Percentiles rank a stretch among this genome's conserved stretches.
Evolutionary conservation across 2,888 invertebrate species (phyloP).

Genomic region (Dusona sp.): DNA sequence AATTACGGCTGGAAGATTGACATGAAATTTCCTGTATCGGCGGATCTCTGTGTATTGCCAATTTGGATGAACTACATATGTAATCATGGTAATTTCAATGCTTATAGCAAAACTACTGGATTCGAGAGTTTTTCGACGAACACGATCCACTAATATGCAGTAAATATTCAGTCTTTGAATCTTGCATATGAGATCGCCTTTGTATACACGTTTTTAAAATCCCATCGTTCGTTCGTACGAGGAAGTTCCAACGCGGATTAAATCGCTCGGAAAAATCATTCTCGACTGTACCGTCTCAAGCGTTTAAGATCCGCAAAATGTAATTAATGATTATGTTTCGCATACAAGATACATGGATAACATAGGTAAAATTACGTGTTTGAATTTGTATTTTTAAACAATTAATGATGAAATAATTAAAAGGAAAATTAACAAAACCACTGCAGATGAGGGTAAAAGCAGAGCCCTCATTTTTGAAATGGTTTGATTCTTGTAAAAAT

Average conservation of each 20-base stretch:
- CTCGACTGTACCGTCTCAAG: not conserved
- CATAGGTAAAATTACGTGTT: too few relatives aligned
- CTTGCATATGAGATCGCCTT: not conserved
- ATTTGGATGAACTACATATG: constrained; percentile 36
- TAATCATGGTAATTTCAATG: constrained; percentile 60
- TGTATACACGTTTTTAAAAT: constrained; percentile 22
- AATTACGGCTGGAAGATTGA: not conserved
- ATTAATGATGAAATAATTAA: too few relatives aligned
- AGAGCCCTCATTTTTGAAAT: too few relatives aligned
- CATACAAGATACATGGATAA: not conserved
- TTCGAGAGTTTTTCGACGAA: constrained; percentile 26
- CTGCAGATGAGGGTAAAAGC: too few relatives aligned
- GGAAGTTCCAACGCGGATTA: constrained; percentile 47
- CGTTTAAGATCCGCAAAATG: constrained; percentile 14
- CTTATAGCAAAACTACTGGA: constrained; percentile 34
- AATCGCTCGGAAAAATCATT: constrained; percentile 44
- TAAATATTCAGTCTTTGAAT: constrained; percentile 42
- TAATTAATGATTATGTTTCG: constrained; percentile 53
- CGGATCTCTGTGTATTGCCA: constrained; percentile 11
- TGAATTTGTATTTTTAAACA: too few relatives aligned
- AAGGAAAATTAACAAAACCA: too few relatives aligned
- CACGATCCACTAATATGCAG: constrained; percentile 40
- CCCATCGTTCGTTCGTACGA: constrained; percentile 35
- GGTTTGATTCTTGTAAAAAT: too few relatives aligned
- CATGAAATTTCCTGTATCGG: not conserved